A percentile compares a stretch with the other conserved stretches of the same genome.
These are phyloP conservation scores for Percopsis omiscomaycus DNA, from an alignment of 2,797 vertebrate genomes.

Conservation along the genomic window DNA sequence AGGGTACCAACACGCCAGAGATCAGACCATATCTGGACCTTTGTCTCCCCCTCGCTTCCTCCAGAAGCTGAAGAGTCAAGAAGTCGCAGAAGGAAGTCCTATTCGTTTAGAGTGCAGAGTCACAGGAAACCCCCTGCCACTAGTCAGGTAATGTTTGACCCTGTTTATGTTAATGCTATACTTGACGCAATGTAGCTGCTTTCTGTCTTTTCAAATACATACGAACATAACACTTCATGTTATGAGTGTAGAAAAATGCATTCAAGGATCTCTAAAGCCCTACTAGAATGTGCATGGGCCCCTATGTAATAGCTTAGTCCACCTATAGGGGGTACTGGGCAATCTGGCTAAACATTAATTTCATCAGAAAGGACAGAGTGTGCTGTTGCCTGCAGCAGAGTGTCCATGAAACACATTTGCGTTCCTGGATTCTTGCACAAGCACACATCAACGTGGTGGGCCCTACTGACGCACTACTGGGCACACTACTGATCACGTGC, in stretches of 20 bases:
- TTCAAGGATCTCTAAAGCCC: too few species aligned
- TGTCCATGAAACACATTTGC: too few species aligned
- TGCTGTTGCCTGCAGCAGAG: too few species aligned
- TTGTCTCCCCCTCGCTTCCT: conserved; percentile 85
- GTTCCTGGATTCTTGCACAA: background rate
- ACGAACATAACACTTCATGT: background rate
- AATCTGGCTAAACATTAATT: too few species aligned
- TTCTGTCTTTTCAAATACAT: too few species aligned
- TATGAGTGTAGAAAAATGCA: too few species aligned
- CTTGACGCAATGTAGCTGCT: background rate
- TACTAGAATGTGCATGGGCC: too few species aligned
- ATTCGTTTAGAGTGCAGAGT: conserved; percentile 91
- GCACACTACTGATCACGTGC: background rate
- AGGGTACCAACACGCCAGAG: conserved; percentile 39
- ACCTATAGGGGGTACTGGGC: too few species aligned
- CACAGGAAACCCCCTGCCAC: conserved; percentile 84
- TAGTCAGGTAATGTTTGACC: conserved; percentile 81
- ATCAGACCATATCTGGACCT: conserved; percentile 37
- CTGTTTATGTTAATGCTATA: background rate
- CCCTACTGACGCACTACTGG: too few species aligned
- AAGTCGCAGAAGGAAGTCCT: conserved; percentile 90
- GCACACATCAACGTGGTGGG: background rate
- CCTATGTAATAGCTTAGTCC: too few species aligned
- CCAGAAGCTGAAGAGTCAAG: conserved; percentile 94
- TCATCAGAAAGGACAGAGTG: too few species aligned